A percentile compares a stretch with the other conserved stretches of the same genome.
phyloP scores from a whole-genome alignment of 2,113 vertebrate species.

The Astatoreochromis straeleni region DNA sequence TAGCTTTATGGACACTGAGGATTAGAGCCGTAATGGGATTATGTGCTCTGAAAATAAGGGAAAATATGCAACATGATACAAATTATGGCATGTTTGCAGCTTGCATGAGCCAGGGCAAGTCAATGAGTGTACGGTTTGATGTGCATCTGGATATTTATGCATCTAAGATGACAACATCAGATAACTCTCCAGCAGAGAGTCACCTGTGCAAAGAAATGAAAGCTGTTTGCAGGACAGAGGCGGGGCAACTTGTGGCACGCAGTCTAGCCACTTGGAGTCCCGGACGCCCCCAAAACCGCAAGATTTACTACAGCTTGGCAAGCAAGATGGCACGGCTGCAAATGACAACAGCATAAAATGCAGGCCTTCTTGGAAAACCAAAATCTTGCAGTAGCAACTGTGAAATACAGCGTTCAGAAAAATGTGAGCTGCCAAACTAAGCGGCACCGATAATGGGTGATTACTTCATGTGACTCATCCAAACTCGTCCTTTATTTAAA shows the following conservation, averaged over 20 bases:
- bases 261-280: neutral
- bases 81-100: neutral
- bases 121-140: constrained; percentile 27
- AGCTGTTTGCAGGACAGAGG: neutral
- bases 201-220: neutral
- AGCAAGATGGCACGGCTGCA: neutral
- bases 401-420: neutral
- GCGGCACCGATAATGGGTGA: neutral
- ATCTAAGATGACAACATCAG: constrained; percentile 25
- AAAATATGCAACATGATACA: neutral
- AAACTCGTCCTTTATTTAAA: neutral
- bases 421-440: neutral
- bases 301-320: constrained; percentile 13
- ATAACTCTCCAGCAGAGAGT: constrained; percentile 10
- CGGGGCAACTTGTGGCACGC: neutral
- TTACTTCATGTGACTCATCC: neutral
- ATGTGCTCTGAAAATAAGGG: neutral
- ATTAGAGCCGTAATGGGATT: neutral
- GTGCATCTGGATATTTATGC: constrained; percentile 36
- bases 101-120: neutral
- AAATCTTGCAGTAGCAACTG: neutral
- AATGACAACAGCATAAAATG: neutral
- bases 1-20: neutral
- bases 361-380: neutral
- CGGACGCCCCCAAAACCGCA: neutral